Evolutionary conservation across 2,113 vertebrate genomes (phyloP).

Genomic region (Capreolus pygargus): DNA sequence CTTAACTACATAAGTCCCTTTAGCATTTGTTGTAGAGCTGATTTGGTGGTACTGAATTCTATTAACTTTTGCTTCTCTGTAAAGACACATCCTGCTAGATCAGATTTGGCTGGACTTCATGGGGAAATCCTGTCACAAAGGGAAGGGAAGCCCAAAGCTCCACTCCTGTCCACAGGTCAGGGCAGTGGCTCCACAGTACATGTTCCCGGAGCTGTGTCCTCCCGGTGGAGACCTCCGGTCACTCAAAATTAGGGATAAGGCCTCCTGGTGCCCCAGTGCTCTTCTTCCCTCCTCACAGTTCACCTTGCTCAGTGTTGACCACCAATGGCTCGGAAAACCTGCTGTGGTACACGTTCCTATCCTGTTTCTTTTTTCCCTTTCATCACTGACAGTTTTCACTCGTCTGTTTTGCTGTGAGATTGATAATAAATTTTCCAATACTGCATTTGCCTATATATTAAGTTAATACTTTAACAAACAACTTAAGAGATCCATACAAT

Average conservation of each 20-base stretch:
- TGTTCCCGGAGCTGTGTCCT: neutral
- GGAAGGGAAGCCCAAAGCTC: neutral
- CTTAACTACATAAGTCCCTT: too few species aligned
- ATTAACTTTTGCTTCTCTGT: too few species aligned
- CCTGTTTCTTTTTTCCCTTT: neutral
- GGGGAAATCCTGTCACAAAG: neutral
- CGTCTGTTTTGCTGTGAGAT: neutral
- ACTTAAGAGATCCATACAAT: neutral
- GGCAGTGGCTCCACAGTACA: neutral
- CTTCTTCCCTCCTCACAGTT: neutral
- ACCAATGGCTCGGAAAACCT: neutral
- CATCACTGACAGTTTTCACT: neutral
- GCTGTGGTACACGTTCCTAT: neutral
- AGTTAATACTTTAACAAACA: neutral
- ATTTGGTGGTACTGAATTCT: too few species aligned
- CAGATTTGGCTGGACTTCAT: neutral
- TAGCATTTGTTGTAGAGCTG: too few species aligned
- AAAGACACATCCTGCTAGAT: neutral
- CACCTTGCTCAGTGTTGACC: neutral
- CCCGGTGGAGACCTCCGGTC: rapidly evolving
- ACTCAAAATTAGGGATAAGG: neutral
- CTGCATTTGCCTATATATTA: neutral
- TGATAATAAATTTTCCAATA: neutral
- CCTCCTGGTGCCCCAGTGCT: neutral
- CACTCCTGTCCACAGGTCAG: neutral